Evolutionary conservation across 1,140 invertebrate genomes (phyloP).

Genomic region (Trichomalopsis sarcophagae): DNA sequence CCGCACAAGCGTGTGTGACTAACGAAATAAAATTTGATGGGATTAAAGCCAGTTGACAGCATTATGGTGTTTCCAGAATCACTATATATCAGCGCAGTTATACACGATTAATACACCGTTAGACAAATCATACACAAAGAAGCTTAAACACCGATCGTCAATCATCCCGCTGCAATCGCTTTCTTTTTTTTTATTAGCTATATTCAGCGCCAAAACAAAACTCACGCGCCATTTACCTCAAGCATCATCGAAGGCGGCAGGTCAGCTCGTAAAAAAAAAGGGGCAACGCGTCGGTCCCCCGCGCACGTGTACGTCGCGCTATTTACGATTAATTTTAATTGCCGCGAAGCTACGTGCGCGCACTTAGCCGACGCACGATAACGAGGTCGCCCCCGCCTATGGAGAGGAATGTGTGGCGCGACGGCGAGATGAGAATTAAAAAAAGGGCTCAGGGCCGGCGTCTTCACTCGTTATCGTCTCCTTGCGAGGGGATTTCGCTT

Average conservation of each 20-base stretch:
- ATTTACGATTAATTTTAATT: constrained; percentile 49
- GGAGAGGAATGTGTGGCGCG: not conserved
- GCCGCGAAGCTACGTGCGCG: constrained; percentile 26
- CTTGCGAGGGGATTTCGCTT: not conserved
- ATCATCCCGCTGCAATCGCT: not conserved
- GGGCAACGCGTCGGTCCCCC: not conserved
- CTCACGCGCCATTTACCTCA: not conserved
- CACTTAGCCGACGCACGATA: constrained; percentile 16
- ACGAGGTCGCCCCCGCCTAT: constrained; percentile 30
- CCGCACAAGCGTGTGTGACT: not conserved
- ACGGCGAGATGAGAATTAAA: not conserved
- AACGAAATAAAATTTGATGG: constrained; percentile 39
- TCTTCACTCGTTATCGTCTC: not conserved
- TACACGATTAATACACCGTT: not conserved
- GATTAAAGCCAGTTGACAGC: constrained; percentile 21
- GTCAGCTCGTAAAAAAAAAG: not conserved
- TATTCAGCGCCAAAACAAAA: not conserved
- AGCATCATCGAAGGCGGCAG: not conserved
- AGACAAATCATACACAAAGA: not conserved
- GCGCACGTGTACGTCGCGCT: not conserved
- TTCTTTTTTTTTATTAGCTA: not conserved
- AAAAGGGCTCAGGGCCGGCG: constrained; percentile 10
- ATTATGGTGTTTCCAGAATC: constrained; percentile 11
- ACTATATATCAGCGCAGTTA: not conserved
- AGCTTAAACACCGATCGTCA: not conserved